Evolutionary conservation across 2,797 vertebrate genomes (phyloP), one percentile per base, ranked within the genome.

Genomic region (Iguana delicatissima): DNA sequence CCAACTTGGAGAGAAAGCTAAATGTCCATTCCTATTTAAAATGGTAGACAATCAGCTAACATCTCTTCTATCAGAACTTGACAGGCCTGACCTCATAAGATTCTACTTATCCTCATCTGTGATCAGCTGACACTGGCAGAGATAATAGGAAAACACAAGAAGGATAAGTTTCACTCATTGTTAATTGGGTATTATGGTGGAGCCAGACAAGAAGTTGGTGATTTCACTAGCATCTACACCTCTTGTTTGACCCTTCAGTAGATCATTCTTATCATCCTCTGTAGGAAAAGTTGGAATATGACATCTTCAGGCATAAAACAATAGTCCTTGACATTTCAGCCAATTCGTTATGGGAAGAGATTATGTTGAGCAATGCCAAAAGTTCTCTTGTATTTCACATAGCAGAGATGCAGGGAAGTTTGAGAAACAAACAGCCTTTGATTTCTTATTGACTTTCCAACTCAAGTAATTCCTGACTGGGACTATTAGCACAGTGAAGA

Each of bases 261-360:
- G 82, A 46, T 16, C 35, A 16, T 46, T 67, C 24, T 42, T 26
- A 32, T 38, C 20, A 38, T 86, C 57, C 26, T 32, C 85, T 12
- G 35, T 59, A 79, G 85, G 12, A 20, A 6, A 32, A 46, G 59
- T 59, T 59, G 69, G 72, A 86, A 76, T 57, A 29, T 85, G 64
- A 85, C 50, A 46, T 52, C 2, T 42, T 67, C 20, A 35, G 46
- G 42, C 2, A 35, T 73, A n/a, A 85, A 52, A 67, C 32, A 77
- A 67, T 86, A 91, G 86, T 76, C 7, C 88, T 72, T 14, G n/a
- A 84, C 32, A 64, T 87, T 93, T 85, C 80, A 90, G 35, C 29
- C 29, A 67, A 55, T 59, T 87, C 90, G 84, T 83, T 80, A 29
- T 2, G 0, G 57, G 72, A 92, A 92, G 77, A 82, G 20, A 87